Evolutionary conservation across 2,888 invertebrate genomes (phyloP).

Genomic region (Crepidodera aurea): DNA sequence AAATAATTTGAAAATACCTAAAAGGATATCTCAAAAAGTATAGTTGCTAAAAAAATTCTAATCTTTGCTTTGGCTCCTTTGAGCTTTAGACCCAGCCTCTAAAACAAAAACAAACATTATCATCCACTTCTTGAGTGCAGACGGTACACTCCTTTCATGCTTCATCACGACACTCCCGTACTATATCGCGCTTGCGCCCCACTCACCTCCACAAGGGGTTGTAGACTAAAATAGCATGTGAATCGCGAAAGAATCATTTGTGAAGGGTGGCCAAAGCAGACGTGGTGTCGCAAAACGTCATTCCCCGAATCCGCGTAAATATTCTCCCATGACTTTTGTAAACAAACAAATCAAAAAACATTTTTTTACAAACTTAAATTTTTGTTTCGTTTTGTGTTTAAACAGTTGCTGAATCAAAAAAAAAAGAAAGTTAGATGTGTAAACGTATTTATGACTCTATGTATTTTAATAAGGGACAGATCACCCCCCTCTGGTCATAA

Average conservation of each 20-base stretch:
- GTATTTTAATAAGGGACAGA: background rate
- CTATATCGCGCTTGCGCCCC: slow-evolving; percentile 36
- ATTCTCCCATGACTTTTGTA: background rate
- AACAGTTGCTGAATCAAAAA: background rate
- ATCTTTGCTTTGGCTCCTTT: too few relatives aligned
- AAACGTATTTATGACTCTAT: background rate
- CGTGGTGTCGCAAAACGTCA: slow-evolving; percentile 21
- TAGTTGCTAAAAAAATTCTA: too few relatives aligned
- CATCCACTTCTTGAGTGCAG: background rate
- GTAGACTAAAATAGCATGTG: slow-evolving; percentile 41
- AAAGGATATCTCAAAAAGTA: too few relatives aligned
- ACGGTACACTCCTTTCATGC: background rate
- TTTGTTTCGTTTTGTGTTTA: background rate
- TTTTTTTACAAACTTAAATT: background rate
- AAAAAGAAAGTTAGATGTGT: background rate
- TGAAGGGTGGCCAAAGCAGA: slow-evolving; percentile 37
- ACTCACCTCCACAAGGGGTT: slow-evolving; percentile 37
- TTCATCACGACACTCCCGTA: slow-evolving; percentile 10
- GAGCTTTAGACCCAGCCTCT: too few relatives aligned
- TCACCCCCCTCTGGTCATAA: background rate
- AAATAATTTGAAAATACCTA: too few relatives aligned
- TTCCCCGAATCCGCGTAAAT: slow-evolving; percentile 4
- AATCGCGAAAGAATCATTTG: slow-evolving; percentile 29
- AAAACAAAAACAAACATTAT: too few relatives aligned
- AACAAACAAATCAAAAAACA: background rate